phyloP scores from a whole-genome alignment of 2,113 vertebrate genomes.

The Barbus barbus region DNA sequence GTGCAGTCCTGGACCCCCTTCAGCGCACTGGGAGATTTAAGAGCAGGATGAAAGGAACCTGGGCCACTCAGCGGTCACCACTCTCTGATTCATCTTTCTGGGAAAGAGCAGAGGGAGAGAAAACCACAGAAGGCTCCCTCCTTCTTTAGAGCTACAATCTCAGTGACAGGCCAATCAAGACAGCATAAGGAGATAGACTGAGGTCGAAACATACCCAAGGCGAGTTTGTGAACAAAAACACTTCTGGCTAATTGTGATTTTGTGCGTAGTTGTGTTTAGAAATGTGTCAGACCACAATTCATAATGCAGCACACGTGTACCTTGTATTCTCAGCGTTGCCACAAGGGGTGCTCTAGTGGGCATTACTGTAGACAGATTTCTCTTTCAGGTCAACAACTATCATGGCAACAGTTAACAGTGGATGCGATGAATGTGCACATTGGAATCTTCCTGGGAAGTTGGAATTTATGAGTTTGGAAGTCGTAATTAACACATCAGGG shows the following conservation, averaged over 20 bases:
- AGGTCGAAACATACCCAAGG: background rate
- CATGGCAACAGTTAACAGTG: background rate
- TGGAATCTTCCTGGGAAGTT: background rate
- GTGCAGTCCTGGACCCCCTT: conserved; percentile 42
- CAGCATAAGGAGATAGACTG: background rate
- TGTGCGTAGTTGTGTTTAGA: background rate
- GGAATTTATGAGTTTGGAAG: background rate
- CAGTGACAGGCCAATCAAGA: conserved; percentile 7
- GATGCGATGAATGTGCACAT: background rate
- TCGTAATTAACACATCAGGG: background rate
- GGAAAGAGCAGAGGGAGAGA: conserved; percentile 61
- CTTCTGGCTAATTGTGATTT: background rate
- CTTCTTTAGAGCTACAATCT: conserved; percentile 47
- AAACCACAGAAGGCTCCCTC: conserved; percentile 53
- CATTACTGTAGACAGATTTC: background rate
- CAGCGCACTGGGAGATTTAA: conserved; percentile 52
- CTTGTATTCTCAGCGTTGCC: background rate
- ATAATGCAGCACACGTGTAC: background rate
- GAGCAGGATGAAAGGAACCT: conserved; percentile 63
- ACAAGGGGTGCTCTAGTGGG: background rate
- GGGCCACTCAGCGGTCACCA: conserved; percentile 64
- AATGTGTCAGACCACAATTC: background rate
- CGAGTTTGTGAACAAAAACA: background rate
- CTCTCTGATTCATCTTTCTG: conserved; percentile 72
- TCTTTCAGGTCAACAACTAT: background rate